These are phyloP conservation scores for Yponomeuta sedellus DNA, from an alignment of 2,888 invertebrate species.

Conservation along the genomic window DNA sequence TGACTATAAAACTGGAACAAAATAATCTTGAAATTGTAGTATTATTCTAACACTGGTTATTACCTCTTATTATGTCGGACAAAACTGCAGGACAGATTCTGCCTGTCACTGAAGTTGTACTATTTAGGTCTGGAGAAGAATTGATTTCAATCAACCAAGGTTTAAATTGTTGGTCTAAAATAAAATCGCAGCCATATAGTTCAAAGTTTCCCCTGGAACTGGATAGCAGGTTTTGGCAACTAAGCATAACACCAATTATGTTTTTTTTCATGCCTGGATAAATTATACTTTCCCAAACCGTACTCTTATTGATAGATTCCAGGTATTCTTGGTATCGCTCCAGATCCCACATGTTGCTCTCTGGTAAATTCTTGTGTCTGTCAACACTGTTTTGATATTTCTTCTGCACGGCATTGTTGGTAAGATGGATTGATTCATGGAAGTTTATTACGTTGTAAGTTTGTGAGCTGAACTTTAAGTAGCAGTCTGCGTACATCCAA, in stretches of 20 bases:
- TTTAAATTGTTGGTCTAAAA: slow-evolving; percentile 87
- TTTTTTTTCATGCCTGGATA: slow-evolving; percentile 91
- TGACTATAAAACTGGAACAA: no score
- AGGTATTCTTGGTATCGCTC: slow-evolving; percentile 82
- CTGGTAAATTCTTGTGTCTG: slow-evolving; percentile 80
- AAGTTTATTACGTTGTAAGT: slow-evolving; percentile 86
- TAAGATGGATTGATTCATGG: slow-evolving; percentile 90
- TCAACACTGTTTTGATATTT: slow-evolving; percentile 77
- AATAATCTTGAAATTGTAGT: no score
- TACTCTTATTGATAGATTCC: slow-evolving; percentile 71
- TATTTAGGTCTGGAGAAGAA: slow-evolving; percentile 88
- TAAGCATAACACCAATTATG: slow-evolving; percentile 86
- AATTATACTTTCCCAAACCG: slow-evolving; percentile 83
- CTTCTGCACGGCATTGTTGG: slow-evolving; percentile 91
- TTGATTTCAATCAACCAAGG: slow-evolving; percentile 97
- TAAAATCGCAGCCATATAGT: slow-evolving; percentile 94
- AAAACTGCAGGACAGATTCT: slow-evolving; percentile 87
- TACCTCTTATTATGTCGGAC: slow-evolving; percentile 92
- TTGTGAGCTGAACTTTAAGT: slow-evolving; percentile 91
- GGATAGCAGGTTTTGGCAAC: slow-evolving; percentile 84
- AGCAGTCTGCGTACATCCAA: slow-evolving; percentile 91
- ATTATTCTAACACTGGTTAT: neutral
- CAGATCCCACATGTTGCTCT: slow-evolving; percentile 90
- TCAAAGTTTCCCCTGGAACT: slow-evolving; percentile 87
- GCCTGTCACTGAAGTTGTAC: slow-evolving; percentile 89